Evolutionary conservation across 1,140 invertebrate genomes (phyloP).

Genomic region (Brachionus paranguensis): DNA sequence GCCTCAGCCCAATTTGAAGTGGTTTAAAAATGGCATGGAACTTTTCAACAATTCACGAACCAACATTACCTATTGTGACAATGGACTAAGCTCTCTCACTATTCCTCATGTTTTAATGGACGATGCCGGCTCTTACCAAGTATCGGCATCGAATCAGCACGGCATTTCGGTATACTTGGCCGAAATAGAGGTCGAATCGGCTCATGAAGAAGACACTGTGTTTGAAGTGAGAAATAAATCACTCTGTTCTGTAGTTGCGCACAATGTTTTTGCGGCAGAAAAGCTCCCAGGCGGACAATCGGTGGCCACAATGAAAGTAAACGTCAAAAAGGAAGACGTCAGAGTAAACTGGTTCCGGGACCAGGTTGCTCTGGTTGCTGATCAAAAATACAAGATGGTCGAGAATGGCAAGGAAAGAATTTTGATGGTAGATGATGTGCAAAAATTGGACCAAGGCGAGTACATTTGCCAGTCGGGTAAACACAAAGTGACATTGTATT

Average conservation of each 20-base stretch:
- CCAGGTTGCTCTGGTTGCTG: not conserved
- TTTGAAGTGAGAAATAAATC: not conserved
- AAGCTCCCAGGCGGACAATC: not conserved
- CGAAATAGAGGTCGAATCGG: slow-evolving; percentile 1
- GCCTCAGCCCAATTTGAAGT: slow-evolving; percentile 36
- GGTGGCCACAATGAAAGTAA: not conserved
- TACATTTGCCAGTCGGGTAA: slow-evolving; percentile 21
- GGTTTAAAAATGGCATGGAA: slow-evolving; percentile 28
- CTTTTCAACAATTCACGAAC: not conserved
- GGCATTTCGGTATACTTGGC: slow-evolving; percentile 19
- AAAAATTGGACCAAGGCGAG: not conserved
- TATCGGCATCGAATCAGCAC: slow-evolving; percentile 11
- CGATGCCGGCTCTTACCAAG: slow-evolving; percentile 36
- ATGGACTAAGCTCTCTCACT: not conserved
- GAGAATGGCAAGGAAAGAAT: slow-evolving; percentile 24
- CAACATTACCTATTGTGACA: not conserved
- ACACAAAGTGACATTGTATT: slow-evolving; percentile 23
- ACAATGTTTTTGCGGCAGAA: not conserved
- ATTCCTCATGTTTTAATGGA: not conserved
- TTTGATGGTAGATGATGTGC: slow-evolving; percentile 2
- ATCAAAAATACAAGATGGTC: slow-evolving; percentile 11
- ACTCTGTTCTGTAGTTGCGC: not conserved
- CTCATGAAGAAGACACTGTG: not conserved
- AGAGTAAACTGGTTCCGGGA: slow-evolving; percentile 18
- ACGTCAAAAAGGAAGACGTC: not conserved